Conservation (phyloP, 2,797 vertebrate species). For the Bovichtus diacanthus region DNA sequence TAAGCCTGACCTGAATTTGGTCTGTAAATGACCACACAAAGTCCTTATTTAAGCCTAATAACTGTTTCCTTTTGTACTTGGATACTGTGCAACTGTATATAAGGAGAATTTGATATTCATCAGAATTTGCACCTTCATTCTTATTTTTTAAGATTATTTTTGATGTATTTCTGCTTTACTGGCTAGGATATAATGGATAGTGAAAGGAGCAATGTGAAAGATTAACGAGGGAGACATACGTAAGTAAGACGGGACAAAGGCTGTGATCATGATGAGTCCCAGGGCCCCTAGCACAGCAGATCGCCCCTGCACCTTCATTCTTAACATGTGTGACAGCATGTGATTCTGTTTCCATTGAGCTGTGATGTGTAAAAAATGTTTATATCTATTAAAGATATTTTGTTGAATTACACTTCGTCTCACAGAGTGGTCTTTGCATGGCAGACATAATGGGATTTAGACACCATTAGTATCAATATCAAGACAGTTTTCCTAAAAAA, state of each 20-base stretch:
- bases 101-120: constrained; percentile 75
- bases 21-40: constrained; percentile 36
- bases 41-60: constrained; percentile 67
- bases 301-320: constrained; percentile 74
- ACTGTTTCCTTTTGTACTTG: constrained; percentile 71
- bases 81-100: constrained; percentile 79
- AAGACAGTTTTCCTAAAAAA: neutral
- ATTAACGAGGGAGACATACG: constrained; percentile 20
- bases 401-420: constrained; percentile 74
- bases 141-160: constrained; percentile 70
- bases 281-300: constrained; percentile 51
- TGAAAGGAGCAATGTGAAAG: constrained; percentile 30
- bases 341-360: constrained; percentile 81
- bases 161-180: constrained; percentile 68
- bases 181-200: constrained; percentile 42
- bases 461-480: neutral
- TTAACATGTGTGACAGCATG: constrained; percentile 79
- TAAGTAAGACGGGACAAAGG: constrained; percentile 40
- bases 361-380: constrained; percentile 84
- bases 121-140: constrained; percentile 76
- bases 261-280: constrained; percentile 44
- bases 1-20: constrained; percentile 41
- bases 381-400: constrained; percentile 87
- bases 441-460: neutral
- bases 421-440: constrained; percentile 13